Percentiles rank a stretch among this genome's conserved stretches.
phyloP scores from a whole-genome alignment of 2,797 vertebrate species.

The Arremon aurantiirostris region DNA sequence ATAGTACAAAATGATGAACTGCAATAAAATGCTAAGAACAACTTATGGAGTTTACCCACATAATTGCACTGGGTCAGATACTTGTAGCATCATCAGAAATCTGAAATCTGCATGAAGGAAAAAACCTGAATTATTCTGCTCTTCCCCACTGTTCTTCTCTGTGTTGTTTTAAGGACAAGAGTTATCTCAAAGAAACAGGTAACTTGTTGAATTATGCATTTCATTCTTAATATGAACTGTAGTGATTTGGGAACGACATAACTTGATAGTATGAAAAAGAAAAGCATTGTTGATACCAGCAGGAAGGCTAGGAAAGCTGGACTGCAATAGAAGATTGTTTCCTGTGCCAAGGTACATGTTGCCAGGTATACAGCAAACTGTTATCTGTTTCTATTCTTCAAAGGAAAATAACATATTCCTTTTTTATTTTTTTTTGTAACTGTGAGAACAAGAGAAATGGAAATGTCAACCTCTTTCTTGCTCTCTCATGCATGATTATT shows the following conservation, averaged over 20 bases:
- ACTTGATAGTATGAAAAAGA: background rate
- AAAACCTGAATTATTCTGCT: background rate
- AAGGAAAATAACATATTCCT: background rate
- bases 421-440: background rate
- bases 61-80: conserved; percentile 25
- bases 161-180: background rate
- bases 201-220: background rate
- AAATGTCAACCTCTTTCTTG: background rate
- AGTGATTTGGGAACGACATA: background rate
- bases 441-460: background rate
- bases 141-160: background rate
- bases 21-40: conserved; percentile 33
- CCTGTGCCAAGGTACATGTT: background rate
- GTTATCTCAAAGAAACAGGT: background rate
- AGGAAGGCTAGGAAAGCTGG: background rate
- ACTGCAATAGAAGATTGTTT: background rate
- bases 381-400: background rate
- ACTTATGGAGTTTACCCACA: background rate
- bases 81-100: conserved; percentile 51
- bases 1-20: conserved; percentile 34
- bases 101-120: background rate
- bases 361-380: background rate
- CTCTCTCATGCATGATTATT: background rate
- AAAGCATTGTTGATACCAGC: background rate
- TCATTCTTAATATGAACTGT: background rate